Conservation (phyloP, 2,888 invertebrate species). For the Agonum fuliginosum region DNA sequence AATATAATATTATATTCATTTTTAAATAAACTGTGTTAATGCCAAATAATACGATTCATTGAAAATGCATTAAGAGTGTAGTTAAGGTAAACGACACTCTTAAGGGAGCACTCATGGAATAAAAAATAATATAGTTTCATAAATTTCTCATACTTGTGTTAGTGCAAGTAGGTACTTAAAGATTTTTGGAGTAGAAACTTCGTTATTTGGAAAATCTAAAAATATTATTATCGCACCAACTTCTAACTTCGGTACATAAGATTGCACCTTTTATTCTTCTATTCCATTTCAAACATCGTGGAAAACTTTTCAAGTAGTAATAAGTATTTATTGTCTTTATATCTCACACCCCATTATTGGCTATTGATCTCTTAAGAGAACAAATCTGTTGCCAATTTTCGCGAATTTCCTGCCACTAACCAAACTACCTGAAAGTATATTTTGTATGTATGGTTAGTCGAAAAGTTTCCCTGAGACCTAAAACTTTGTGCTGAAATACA, state of each 20-base stretch:
- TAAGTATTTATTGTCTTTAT: neutral
- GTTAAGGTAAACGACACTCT: too few species aligned
- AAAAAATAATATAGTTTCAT: too few species aligned
- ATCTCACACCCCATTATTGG: constrained; percentile 10
- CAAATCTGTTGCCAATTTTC: constrained; percentile 17
- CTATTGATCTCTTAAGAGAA: constrained; percentile 8
- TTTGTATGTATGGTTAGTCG: neutral
- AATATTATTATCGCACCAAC: neutral
- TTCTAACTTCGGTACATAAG: neutral
- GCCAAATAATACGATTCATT: too few species aligned
- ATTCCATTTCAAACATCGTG: neutral
- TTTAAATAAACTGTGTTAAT: too few species aligned
- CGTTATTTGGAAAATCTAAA: neutral
- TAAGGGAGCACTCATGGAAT: too few species aligned
- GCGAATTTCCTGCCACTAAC: neutral
- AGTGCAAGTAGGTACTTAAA: too few species aligned
- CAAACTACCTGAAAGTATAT: neutral
- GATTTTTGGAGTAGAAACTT: neutral
- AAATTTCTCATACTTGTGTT: too few species aligned
- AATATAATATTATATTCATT: too few species aligned
- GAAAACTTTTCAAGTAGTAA: constrained; percentile 3
- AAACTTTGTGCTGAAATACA: constrained; percentile 1
- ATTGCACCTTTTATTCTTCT: neutral
- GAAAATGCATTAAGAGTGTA: too few species aligned
- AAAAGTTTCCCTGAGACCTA: neutral